These are phyloP conservation scores for Shargacucullia verbasci DNA, from an alignment of 2,888 invertebrate genomes.

Conservation along the genomic window DNA sequence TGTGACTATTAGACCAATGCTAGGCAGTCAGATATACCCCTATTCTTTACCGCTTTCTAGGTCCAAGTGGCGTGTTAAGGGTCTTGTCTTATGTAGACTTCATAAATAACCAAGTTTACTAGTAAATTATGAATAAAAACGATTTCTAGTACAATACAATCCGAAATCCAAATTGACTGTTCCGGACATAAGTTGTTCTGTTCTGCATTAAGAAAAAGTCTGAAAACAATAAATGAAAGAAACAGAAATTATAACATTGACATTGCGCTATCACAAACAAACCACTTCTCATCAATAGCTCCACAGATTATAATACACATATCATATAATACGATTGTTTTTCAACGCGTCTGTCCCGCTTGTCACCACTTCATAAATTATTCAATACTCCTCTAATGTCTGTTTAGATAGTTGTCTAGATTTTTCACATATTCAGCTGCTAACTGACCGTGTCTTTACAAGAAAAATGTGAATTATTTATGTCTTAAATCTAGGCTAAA, in stretches of 20 bases:
- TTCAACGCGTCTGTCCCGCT: constrained; percentile 1
- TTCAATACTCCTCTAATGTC: constrained; percentile 12
- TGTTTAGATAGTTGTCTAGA: constrained; percentile 22
- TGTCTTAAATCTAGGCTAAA: no score
- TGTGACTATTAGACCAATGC: no score
- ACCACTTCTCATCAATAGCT: constrained; percentile 10
- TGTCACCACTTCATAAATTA: constrained; percentile 28
- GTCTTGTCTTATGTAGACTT: no score
- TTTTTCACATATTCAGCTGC: constrained; percentile 25
- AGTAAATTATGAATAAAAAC: no score
- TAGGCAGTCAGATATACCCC: no score
- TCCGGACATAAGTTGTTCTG: no score
- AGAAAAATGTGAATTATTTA: no score
- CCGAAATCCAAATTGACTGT: constrained; percentile 12
- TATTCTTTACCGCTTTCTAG: no score
- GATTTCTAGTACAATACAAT: no score
- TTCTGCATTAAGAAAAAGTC: not conserved
- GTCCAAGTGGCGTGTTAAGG: no score
- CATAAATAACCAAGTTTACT: no score
- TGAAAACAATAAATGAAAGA: constrained; percentile 19
- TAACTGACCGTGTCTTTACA: constrained; percentile 7
- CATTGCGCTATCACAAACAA: constrained; percentile 10
- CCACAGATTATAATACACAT: not conserved
- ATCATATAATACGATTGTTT: constrained; percentile 6
- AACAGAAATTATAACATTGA: constrained; percentile 7